phyloP scores from a whole-genome alignment of 2,797 vertebrate genomes.

The Urocyon cinereoargenteus region DNA sequence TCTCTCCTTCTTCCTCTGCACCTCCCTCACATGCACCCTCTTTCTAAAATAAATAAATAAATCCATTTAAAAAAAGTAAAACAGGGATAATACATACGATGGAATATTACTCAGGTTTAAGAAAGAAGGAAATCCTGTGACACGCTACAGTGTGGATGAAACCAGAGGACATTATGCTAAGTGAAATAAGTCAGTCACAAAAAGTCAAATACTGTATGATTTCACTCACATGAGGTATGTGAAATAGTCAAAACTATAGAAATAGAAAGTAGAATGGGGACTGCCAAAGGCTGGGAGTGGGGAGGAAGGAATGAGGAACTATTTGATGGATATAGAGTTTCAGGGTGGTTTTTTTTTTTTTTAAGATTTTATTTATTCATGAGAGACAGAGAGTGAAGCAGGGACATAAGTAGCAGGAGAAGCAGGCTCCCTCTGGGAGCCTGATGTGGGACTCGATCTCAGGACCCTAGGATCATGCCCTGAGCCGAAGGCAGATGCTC shows the following conservation, averaged over 20 bases:
- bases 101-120: neutral
- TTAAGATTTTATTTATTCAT: no score
- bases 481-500: no score
- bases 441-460: no score
- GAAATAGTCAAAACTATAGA: neutral
- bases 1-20: neutral
- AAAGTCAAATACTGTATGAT: neutral
- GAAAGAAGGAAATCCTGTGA: conserved; percentile 15
- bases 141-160: neutral
- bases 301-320: neutral
- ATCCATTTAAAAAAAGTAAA: neutral
- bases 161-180: neutral
- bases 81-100: neutral
- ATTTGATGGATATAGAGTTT: neutral
- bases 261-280: conserved; percentile 26
- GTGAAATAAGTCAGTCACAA: neutral
- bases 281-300: neutral
- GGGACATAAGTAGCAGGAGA: no score
- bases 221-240: neutral
- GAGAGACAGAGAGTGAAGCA: no score
- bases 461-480: no score
- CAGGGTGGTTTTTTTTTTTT: neutral
- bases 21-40: neutral
- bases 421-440: no score
- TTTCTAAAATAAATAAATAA: neutral